Base-by-base conservation (phyloP, 2,113 vertebrate species). In the Ascaphus truei region DNA sequence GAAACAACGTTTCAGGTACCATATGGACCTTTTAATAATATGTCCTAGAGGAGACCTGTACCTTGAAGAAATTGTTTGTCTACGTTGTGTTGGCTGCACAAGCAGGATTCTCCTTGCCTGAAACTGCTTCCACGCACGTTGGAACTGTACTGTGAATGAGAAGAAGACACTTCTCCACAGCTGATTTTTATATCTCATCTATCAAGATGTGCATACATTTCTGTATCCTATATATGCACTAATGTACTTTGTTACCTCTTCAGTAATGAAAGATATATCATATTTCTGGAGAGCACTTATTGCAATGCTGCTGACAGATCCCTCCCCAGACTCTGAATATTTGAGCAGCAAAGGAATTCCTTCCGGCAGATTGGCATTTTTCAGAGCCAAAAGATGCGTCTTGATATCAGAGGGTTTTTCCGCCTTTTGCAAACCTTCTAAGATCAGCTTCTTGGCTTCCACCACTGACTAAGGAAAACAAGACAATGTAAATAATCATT, bases 371-470 rank as follows among this genome's bases (percentile, higher is more conserved):
- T 96, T 76, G 0, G 96, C 93, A 0, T 99, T 99, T 81, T 98
- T 99, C 73, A 99, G 75, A 11, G 95, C 91, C 78, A 99, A 82
- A 52, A 99, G 84, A 77, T 93, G 95, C 90, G 93, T 93, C 81
- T 79, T 90, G 27, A 91, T 83, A 6, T 96, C 91, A 1, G 92
- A 88, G 39, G 87, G 93, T 7, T 84, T 91, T 15, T 73, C 62
- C 11, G 94, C 79, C 68, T 85, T 92, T 57, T 91, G 89, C 12
- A 92, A 84, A 29, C 95, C 94, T 2, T 80, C 85, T 23, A 99
- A 73, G 73, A 99, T 91, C 80, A 94, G 59, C 71, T 94, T 92
- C 86, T 94, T 97, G 41, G 93, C 94, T 80, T 95, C 80, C 12
- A 75, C 27, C 72, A 97, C 95, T 5, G 89, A 82, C 97, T 98